Evolutionary conservation across 2,888 invertebrate species (phyloP).

Genomic region (Muschampia plurimacula): DNA sequence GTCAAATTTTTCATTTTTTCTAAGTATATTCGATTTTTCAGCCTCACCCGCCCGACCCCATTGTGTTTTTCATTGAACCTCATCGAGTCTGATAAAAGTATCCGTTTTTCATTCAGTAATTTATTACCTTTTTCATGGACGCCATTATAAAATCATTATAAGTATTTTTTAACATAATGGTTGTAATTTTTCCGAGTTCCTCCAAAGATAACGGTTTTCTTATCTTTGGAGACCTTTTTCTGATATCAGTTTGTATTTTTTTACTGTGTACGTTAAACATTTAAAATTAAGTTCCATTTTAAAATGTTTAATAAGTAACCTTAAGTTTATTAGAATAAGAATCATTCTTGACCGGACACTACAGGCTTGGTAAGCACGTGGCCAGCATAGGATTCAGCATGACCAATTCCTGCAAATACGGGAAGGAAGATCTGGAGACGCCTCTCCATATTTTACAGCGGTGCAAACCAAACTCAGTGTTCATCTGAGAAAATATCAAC

Average conservation of each 20-base stretch:
- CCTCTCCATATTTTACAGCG: no score
- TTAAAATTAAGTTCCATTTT: no score
- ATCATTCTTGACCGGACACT: no score
- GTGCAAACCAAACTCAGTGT: no score
- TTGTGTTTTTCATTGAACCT: not conserved
- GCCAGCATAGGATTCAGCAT: no score
- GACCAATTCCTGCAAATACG: no score
- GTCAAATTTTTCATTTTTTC: conserved; percentile 6
- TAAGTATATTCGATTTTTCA: not conserved
- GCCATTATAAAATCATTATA: conserved; percentile 19
- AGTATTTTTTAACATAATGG: not conserved
- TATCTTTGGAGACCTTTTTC: not conserved
- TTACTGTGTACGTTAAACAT: not conserved
- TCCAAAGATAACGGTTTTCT: conserved; percentile 6
- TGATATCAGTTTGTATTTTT: not conserved
- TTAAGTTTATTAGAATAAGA: no score
- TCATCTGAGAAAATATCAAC: no score
- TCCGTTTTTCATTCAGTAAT: not conserved
- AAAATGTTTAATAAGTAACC: no score
- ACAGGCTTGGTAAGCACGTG: no score
- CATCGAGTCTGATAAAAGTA: conserved; percentile 5
- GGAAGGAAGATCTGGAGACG: no score
- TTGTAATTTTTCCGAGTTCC: conserved; percentile 3
- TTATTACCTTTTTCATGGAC: conserved; percentile 12
- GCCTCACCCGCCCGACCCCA: not conserved